phyloP scores from a whole-genome alignment of 2,797 vertebrate species.

The Sphaeramia orbicularis region DNA sequence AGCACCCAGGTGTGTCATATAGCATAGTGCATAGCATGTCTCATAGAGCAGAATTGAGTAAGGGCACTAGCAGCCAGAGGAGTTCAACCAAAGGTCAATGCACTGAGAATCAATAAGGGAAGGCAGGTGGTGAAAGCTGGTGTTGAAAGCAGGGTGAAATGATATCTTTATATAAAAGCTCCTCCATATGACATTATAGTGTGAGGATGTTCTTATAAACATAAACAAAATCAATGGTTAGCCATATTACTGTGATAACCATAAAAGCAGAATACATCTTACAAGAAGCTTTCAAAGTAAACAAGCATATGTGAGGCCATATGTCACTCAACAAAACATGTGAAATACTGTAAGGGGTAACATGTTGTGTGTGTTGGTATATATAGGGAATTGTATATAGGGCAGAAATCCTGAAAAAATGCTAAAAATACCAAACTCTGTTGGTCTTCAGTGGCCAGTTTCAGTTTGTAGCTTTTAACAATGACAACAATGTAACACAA shows the following conservation, averaged over 20 bases:
- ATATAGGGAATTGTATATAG: slow-evolving; percentile 1
- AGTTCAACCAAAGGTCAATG: slow-evolving; percentile 85
- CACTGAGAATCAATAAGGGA: slow-evolving; percentile 75
- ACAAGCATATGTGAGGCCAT: slow-evolving; percentile 25
- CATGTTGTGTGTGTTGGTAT: slow-evolving; percentile 14
- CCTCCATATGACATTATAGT: slow-evolving; percentile 38
- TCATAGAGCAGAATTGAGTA: slow-evolving; percentile 69
- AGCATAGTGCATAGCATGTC: slow-evolving; percentile 76
- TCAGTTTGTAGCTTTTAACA: slow-evolving; percentile 68
- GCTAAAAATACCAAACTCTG: slow-evolving; percentile 25
- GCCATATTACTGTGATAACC: slow-evolving; percentile 40
- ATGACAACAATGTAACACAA: slow-evolving; percentile 68
- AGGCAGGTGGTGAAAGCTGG: slow-evolving; percentile 41
- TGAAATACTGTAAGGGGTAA: slow-evolving; percentile 4
- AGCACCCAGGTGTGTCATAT: slow-evolving; percentile 87
- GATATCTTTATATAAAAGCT: slow-evolving; percentile 63
- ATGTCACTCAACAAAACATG: slow-evolving; percentile 22
- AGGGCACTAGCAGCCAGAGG: slow-evolving; percentile 66
- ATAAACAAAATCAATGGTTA: slow-evolving; percentile 59
- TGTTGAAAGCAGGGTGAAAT: slow-evolving; percentile 57
- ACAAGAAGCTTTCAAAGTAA: slow-evolving; percentile 37
- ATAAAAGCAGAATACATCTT: slow-evolving; percentile 30
- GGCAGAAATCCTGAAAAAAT: slow-evolving; percentile 5
- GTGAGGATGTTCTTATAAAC: slow-evolving; percentile 50
- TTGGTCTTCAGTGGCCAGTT: slow-evolving; percentile 54